phyloP scores from a whole-genome alignment of 2,113 vertebrate species.

The Oncorhynchus masou region DNA sequence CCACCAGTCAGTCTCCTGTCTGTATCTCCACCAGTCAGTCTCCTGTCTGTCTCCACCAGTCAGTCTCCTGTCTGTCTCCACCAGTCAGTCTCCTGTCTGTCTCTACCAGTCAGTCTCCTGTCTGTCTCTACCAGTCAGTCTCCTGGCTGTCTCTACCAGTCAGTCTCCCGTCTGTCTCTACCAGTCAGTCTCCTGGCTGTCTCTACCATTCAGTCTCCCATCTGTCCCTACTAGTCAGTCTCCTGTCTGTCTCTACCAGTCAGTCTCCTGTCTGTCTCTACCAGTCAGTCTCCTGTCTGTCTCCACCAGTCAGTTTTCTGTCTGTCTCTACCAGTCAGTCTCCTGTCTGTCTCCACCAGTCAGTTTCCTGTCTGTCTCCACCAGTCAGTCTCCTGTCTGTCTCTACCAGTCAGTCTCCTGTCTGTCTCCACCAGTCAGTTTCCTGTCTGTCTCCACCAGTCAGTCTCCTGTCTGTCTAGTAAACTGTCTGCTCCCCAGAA shows the following conservation, averaged over 20 bases:
- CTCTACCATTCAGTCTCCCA: background rate
- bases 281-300: too few relatives aligned
- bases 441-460: background rate
- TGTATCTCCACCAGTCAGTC: too few relatives aligned
- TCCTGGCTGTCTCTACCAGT: conserved; percentile 12
- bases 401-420: conserved; percentile 11
- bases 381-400: conserved; percentile 1
- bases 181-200: background rate
- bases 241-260: background rate
- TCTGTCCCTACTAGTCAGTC: background rate
- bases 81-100: too few relatives aligned
- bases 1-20: too few relatives aligned
- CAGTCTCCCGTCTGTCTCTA: background rate
- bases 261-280: background rate
- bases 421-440: background rate
- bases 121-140: background rate
- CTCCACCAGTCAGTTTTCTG: too few relatives aligned
- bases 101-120: too few relatives aligned
- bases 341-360: conserved; percentile 14
- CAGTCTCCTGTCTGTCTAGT: conserved; percentile 1
- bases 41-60: too few relatives aligned
- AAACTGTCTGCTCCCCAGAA: background rate
- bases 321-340: background rate
- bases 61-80: background rate
- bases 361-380: background rate